Conservation (phyloP, 2,113 vertebrate species). For the Heptranchias perlo region DNA sequence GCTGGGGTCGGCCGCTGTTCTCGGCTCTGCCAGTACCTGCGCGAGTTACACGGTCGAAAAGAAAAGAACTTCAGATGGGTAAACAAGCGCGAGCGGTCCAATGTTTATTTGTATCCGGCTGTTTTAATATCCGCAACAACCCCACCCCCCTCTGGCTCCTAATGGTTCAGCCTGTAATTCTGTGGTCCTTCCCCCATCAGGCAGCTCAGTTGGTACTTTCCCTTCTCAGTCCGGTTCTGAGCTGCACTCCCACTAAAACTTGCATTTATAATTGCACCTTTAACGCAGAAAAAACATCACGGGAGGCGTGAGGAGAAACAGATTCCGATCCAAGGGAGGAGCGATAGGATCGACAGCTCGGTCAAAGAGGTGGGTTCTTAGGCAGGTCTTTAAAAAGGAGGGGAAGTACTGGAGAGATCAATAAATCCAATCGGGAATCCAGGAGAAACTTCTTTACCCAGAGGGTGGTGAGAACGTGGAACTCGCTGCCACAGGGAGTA, state of each 20-base stretch:
- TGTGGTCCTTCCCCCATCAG: too few relatives aligned
- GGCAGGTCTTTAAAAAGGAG: not conserved
- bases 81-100: not conserved
- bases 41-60: not conserved
- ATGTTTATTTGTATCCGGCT: too few relatives aligned
- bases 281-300: not conserved
- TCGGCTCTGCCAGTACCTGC: slow-evolving; percentile 26
- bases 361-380: too few relatives aligned
- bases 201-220: not conserved
- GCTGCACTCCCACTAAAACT: not conserved
- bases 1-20: not conserved
- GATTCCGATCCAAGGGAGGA: not conserved
- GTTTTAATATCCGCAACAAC: not conserved
- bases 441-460: not conserved
- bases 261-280: not conserved
- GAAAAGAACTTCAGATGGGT: not conserved
- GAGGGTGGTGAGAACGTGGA: not conserved
- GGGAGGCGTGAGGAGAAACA: not conserved
- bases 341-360: not conserved
- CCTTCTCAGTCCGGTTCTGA: not conserved
- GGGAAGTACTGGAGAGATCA: too few relatives aligned
- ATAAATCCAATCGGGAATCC: not conserved
- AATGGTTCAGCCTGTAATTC: not conserved
- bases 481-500: not conserved
- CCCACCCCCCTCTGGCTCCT: not conserved